A percentile compares a stretch with the other conserved stretches of the same genome.
Evolutionary conservation across 2,113 vertebrate genomes (phyloP).

Genomic region (Catharus bicknelli): DNA sequence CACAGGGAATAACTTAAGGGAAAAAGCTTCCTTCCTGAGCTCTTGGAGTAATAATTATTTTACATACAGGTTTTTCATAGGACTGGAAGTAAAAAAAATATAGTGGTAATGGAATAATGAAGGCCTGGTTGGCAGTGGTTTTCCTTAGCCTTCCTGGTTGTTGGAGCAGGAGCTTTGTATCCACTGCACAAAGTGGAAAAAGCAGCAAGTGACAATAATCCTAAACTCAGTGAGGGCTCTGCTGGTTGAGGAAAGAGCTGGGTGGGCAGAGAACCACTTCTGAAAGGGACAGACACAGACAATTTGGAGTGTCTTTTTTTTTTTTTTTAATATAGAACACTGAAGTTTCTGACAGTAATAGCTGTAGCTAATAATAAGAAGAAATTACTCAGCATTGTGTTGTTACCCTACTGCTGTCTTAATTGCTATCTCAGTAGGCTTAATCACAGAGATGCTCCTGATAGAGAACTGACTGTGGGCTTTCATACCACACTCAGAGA

Average conservation of each 20-base stretch:
- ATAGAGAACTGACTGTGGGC: neutral
- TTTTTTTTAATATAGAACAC: neutral
- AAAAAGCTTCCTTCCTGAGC: neutral
- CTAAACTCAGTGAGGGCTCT: neutral
- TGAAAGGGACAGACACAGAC: neutral
- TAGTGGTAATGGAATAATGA: neutral
- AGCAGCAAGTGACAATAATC: neutral
- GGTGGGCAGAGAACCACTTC: neutral
- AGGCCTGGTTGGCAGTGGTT: neutral
- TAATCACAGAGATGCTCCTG: neutral
- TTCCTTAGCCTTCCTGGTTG: neutral
- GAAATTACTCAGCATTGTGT: neutral
- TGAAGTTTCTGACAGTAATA: neutral
- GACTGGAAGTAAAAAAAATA: neutral
- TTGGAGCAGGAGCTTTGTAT: neutral
- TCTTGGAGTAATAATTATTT: neutral
- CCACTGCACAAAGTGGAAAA: fast-evolving
- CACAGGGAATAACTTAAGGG: neutral
- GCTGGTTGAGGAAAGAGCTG: neutral
- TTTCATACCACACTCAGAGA: neutral
- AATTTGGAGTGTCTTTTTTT: neutral
- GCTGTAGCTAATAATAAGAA: neutral
- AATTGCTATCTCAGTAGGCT: neutral
- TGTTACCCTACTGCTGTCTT: neutral
- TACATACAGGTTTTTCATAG: neutral